Base-by-base conservation (phyloP, 2,113 vertebrate species). In the Sorex fumeus region DNA sequence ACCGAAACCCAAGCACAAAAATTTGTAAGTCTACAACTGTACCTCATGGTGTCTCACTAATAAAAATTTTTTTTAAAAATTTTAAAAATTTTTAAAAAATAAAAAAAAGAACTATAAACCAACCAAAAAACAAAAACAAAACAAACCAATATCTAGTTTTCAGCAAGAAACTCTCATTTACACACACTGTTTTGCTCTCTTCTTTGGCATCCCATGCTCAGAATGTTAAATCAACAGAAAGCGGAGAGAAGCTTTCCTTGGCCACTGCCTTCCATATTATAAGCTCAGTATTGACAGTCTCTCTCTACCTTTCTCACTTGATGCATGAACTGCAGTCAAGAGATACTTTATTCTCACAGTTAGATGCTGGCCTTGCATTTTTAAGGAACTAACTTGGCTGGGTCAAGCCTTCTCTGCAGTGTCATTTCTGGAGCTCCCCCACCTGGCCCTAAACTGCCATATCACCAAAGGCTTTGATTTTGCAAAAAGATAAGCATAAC, bases 391-490 rank as follows among this genome's bases (percentile, higher is more conserved):
- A 9, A 21, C 1, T 83, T 85, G 27, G n/a, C 6, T 11, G 19
- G 34, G 8, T 66, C 32, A 40, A 53, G 28, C 7, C 64, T 66
- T 47, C 72, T n/a, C 34, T 0, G 11, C 6, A 27, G 6, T 0
- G 27, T 71, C 1, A 34, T 69, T 60, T 45, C 30, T 64, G 69
- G 82, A 95, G 93, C 91, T 93, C 91, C 93, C 88, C 67, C 67
- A 16, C 6, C 88, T 91, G 95, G 93, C 72, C 30, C 36, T 32
- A 30, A 13, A 36, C 21, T 40, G 53, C 50, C 79, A 84, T 66
- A 70, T 15, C 94, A 87, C 18, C 36, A 45, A 43, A 89, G 43
- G 72, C 50, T 28, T 2, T 23, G 25, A 43, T 34, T 84, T 81
- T 64, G n/a, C 21, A 53, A 53, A 40, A 86, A 85, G 36, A 85